phyloP scores from a whole-genome alignment of 2,888 invertebrate genomes.

The Bugula neritina region DNA sequence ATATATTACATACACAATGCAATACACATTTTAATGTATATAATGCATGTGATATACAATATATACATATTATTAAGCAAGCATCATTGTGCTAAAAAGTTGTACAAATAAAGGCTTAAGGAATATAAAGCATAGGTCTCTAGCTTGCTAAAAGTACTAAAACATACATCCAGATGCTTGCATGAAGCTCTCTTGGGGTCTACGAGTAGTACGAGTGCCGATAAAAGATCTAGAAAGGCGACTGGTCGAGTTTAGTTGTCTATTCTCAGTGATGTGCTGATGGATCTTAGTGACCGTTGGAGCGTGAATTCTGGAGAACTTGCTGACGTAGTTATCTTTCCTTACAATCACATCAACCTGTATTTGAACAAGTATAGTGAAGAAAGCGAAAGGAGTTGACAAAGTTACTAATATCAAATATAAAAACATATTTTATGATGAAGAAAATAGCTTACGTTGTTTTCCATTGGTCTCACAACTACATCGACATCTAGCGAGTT shows the following conservation, averaged over 20 bases:
- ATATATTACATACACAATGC: too few species aligned
- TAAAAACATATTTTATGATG: not conserved
- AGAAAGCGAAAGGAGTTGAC: not conserved
- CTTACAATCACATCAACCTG: not conserved
- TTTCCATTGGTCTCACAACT: constrained; percentile 10
- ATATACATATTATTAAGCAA: too few species aligned
- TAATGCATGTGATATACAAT: too few species aligned
- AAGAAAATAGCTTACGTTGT: constrained; percentile 19
- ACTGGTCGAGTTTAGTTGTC: not conserved
- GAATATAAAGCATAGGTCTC: too few species aligned
- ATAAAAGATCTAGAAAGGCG: not conserved
- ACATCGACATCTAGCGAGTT: not conserved
- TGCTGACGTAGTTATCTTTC: not conserved
- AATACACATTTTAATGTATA: too few species aligned
- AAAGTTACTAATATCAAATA: not conserved
- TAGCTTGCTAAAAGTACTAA: too few species aligned
- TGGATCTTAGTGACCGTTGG: not conserved
- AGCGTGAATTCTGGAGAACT: not conserved
- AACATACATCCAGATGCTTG: too few species aligned
- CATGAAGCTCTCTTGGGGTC: too few species aligned
- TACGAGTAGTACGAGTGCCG: too few species aligned
- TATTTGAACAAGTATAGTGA: not conserved
- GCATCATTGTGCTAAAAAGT: too few species aligned
- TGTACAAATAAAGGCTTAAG: too few species aligned
- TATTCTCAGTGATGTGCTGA: not conserved